Evolutionary conservation across 2,797 vertebrate species (phyloP), one percentile per base, ranked within the genome.

Genomic region (Micropoecilia bifurca): DNA sequence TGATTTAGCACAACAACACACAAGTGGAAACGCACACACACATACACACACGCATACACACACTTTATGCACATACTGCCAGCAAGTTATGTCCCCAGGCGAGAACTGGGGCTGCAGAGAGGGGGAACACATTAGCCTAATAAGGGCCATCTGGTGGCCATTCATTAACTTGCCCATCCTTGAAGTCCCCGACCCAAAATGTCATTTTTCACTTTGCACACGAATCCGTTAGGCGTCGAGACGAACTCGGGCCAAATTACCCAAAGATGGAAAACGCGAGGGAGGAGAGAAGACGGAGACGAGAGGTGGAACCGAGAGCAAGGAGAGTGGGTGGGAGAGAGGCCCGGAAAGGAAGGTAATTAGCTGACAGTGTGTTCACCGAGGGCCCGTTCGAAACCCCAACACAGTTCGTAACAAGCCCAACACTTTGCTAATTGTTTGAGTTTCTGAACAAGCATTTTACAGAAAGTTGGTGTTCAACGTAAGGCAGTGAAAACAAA

Each of bases 161-260:
- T 96, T 96, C 95, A 96, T 96, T 96, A 96, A 93, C 92, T 95
- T 93, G 92, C 95, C 93, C 95, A 95, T 95, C 94, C 94, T 96
- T 95, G 93, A 96, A 93, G 92, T 95, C 91, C 88, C 92, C 63
- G 93, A 94, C 95, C 94, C 84, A 90, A 94, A 94, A 93, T 94
- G 95, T 95, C 93, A 96, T 96, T 95, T 94, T 95, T 95, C 93
- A 94, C 92, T 93, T 94, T 89, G 87, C 87, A 79, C 85, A 93
- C 82, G 86, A 94, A 92, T 93, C 86, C 76, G 88, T 89, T 87
- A 79, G 87, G 88, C 88, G 93, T 92, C 88, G 90, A 87, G 85
- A 91, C 84, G 84, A 92, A 92, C 92, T 94, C 85, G 90, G 87
- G 90, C 91, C 88, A 93, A 91, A 94, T 91, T 85, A 90, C 84